Evolutionary conservation across 2,797 vertebrate species (phyloP), one percentile per base, ranked within the genome.

Genomic region (Gambusia yucatana): DNA sequence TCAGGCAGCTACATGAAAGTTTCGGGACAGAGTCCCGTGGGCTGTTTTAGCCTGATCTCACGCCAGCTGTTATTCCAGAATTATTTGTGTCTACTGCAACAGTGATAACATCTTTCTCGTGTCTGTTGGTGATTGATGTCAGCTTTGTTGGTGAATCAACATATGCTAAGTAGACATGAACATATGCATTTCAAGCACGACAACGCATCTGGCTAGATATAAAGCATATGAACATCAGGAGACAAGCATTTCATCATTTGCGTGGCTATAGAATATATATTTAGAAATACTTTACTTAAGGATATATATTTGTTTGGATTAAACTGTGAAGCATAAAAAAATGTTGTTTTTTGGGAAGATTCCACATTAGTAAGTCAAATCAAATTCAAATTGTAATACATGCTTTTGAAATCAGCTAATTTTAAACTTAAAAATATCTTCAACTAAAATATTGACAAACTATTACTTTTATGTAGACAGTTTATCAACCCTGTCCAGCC

Each of bases 51-150:
- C 77, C 85, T 86, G 79, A 84, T 87, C 83, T 73, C 82, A 77
- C 74, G 72, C 80, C 91, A 92, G 90, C 88, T 94, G 90, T 80
- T 84, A 36, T 76, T 72, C 41, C 48, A 57, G 84, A 80, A 79
- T 85, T 84, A 84, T 77, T 83, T 85, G 76, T 74, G 74, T 90
- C 80, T 77, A 46, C 79, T 86, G 84, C 76, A 93, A 84, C 83
- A 75, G 72, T 57, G 67, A 84, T 74, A 86, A 91, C 93, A 92
- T 93, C 91, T 92, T 91, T 80, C 72, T 74, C 28, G 6, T 87
- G 79, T 91, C 82, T 84, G 83, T 55, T 77, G 11, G 77, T 86
- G 82, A 90, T 83, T 86, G 83, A 92, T 90, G 83, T 79, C 84
- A 84, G 79, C 78, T 61, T 9, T 87, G 78, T 85, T 86, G 87